Percentiles rank a stretch among this genome's conserved stretches.
These are phyloP conservation scores for Balearica regulorum DNA, from an alignment of 2,797 vertebrate genomes.

Conservation along the genomic window DNA sequence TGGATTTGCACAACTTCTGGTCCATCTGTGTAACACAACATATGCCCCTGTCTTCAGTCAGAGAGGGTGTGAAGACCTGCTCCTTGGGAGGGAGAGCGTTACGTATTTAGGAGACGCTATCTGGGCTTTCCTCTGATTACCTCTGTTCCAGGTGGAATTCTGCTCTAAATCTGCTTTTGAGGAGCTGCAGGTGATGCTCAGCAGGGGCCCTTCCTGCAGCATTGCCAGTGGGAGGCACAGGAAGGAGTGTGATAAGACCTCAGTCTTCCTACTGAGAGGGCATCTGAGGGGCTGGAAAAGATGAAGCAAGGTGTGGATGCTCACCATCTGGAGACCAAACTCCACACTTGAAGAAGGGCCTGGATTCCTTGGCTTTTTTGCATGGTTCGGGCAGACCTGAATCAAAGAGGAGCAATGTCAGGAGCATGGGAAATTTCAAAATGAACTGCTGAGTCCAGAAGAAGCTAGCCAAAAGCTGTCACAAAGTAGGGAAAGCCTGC, in stretches of 20 bases:
- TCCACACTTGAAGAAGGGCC: neutral
- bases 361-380: neutral
- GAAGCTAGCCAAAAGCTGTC: slow-evolving; percentile 8
- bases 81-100: neutral
- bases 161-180: neutral
- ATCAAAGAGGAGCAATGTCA: neutral
- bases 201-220: neutral
- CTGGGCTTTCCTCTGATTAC: neutral
- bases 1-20: slow-evolving; percentile 57
- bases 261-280: neutral
- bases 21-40: slow-evolving; percentile 32
- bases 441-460: neutral
- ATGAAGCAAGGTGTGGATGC: neutral
- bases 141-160: neutral
- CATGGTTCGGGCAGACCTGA: neutral
- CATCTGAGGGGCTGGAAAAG: neutral
- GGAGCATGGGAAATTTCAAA: neutral
- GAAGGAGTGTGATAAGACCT: neutral
- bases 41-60: neutral
- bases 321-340: neutral
- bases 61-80: slow-evolving; percentile 4
- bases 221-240: neutral
- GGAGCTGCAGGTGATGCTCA: neutral
- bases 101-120: neutral
- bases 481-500: slow-evolving; percentile 1